Conservation (phyloP, 1,140 invertebrate species). For the Cephus cinctus region DNA sequence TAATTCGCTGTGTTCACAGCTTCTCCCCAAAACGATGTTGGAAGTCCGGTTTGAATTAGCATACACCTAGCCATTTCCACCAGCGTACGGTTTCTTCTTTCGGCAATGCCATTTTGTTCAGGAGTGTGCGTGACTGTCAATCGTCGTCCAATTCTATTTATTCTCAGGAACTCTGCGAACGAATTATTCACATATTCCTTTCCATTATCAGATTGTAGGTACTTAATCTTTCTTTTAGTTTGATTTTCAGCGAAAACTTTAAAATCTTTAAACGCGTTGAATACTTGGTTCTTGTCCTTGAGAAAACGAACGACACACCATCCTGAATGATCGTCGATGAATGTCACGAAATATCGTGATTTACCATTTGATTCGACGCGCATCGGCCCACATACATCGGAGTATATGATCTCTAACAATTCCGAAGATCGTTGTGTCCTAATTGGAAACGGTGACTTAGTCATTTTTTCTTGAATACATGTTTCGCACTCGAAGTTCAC, state of each 20-base stretch:
- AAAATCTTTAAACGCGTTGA: conserved; percentile 38
- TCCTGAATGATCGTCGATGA: conserved; percentile 48
- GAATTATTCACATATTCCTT: conserved; percentile 39
- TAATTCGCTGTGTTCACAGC: conserved; percentile 24
- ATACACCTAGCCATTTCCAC: conserved; percentile 19
- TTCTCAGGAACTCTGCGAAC: conserved; percentile 33
- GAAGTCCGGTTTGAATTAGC: conserved; percentile 19
- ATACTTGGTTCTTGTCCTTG: conserved; percentile 42
- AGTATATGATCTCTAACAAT: conserved; percentile 35
- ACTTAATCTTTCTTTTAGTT: conserved; percentile 30
- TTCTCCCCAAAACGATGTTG: conserved; percentile 20
- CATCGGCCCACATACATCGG: conserved; percentile 50
- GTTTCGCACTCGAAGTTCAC: conserved; percentile 23
- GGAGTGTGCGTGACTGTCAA: conserved; percentile 29
- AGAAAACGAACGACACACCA: conserved; percentile 44
- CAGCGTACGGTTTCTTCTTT: conserved; percentile 26
- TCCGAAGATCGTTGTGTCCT: conserved; percentile 11
- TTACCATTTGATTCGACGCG: conserved; percentile 34
- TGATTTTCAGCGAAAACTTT: conserved; percentile 36
- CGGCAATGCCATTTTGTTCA: conserved; percentile 39
- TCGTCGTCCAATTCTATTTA: conserved; percentile 35
- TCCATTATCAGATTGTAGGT: conserved; percentile 47
- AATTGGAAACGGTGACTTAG: conserved; percentile 18
- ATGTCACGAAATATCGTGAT: conserved; percentile 44
- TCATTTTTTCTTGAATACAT: conserved; percentile 29